Evolutionary conservation across 2,797 vertebrate species (phyloP).

Genomic region (Rhodeus uyekii): DNA sequence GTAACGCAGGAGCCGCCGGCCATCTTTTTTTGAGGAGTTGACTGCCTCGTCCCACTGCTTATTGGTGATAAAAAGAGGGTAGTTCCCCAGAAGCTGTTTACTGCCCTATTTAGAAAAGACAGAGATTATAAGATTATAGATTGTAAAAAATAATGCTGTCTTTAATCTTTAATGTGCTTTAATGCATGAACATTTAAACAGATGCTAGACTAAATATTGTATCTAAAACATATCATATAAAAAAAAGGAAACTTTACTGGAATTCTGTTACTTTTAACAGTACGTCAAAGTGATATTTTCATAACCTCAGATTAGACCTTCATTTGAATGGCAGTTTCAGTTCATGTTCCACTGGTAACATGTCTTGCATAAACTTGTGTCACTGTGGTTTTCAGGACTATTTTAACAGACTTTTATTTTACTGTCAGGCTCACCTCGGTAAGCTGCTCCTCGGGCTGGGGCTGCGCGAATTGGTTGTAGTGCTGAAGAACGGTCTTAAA

Average conservation of each 20-base stretch:
- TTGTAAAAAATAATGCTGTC: not conserved
- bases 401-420: not conserved
- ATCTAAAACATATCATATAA: not conserved
- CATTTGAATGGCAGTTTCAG: conserved; percentile 56
- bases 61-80: conserved; percentile 97
- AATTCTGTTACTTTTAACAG: conserved; percentile 38
- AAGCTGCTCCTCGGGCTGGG: conserved; percentile 86
- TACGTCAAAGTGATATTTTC: conserved; percentile 49
- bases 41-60: conserved; percentile 99
- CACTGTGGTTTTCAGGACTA: not conserved
- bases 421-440: conserved; percentile 82
- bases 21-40: conserved; percentile 98
- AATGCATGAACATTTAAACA: not conserved
- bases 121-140: conserved; percentile 9
- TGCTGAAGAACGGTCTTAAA: conserved; percentile 94
- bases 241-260: not conserved
- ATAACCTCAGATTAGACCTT: conserved; percentile 40
- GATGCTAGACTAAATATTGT: not conserved
- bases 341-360: conserved; percentile 49
- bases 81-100: conserved; percentile 98
- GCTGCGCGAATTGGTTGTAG: conserved; percentile 91
- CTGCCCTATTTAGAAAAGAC: conserved; percentile 81
- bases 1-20: conserved; percentile 94
- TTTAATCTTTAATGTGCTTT: conserved; percentile 15
- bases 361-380: conserved; percentile 31